phyloP scores from a whole-genome alignment of 2,797 vertebrate genomes.

The Macrochelys suwanniensis region DNA sequence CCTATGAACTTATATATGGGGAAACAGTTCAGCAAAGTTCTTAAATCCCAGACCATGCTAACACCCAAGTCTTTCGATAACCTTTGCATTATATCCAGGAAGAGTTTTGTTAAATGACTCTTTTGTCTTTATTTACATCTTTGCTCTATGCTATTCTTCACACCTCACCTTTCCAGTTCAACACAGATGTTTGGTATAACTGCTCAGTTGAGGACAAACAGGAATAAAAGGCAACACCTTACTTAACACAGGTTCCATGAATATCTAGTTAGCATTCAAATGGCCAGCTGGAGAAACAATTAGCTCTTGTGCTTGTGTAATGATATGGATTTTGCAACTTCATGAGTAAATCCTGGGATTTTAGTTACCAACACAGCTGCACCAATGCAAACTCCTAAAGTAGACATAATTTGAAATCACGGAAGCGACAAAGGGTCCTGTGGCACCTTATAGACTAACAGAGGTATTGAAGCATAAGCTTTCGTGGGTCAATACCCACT shows the following conservation, averaged over 20 bases:
- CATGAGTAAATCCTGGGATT: neutral
- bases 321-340: constrained; percentile 25
- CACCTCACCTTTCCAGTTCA: neutral
- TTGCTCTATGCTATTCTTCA: neutral
- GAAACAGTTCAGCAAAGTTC: neutral
- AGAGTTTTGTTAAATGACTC: rapidly evolving
- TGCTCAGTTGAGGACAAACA: neutral
- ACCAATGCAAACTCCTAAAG: neutral
- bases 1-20: neutral
- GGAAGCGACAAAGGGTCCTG: no score
- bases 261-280: neutral
- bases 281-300: constrained; percentile 21
- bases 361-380: constrained; percentile 13
- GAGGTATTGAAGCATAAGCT: no score
- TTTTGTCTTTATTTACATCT: neutral
- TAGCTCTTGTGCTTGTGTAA: neutral
- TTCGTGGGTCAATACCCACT: no score
- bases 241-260: neutral
- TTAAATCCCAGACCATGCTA: neutral
- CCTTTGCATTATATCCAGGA: neutral
- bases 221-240: constrained; percentile 9
- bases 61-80: neutral
- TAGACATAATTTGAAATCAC: neutral
- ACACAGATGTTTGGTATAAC: neutral
- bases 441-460: no score